These are phyloP conservation scores for Perca flavescens DNA, from an alignment of 2,113 vertebrate genomes.

Conservation along the genomic window DNA sequence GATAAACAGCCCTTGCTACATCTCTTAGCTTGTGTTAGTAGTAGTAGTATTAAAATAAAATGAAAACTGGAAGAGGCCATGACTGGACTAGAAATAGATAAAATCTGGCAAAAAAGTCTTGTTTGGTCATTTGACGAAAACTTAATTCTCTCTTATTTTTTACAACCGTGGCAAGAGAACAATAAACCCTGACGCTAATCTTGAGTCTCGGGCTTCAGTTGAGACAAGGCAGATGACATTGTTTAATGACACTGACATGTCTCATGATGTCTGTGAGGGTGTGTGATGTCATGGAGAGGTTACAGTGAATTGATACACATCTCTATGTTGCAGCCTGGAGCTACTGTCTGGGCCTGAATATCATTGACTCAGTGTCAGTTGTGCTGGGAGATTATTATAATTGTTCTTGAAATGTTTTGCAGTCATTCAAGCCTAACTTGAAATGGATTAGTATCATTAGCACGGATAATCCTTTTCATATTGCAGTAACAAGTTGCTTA, in stretches of 20 bases:
- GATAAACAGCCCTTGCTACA: neutral
- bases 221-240: constrained; percentile 44
- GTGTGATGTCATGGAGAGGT: constrained; percentile 48
- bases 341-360: neutral
- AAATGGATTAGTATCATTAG: neutral
- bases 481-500: neutral
- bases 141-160: neutral
- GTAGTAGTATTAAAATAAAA: neutral
- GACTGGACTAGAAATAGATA: neutral
- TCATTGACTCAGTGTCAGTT: neutral
- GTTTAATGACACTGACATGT: constrained; percentile 47
- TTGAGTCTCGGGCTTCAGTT: neutral
- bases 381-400: neutral
- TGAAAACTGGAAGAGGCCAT: neutral
- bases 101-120: neutral
- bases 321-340: neutral
- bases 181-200: neutral
- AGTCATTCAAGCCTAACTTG: neutral
- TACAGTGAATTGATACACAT: neutral
- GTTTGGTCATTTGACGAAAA: neutral
- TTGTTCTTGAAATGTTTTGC: neutral
- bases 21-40: neutral
- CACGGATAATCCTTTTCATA: constrained; percentile 24
- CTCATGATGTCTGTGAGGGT: constrained; percentile 15
- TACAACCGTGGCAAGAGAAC: neutral